These are phyloP conservation scores for Cyprinella venusta DNA, from an alignment of 2,797 vertebrate species.

Conservation along the genomic window DNA sequence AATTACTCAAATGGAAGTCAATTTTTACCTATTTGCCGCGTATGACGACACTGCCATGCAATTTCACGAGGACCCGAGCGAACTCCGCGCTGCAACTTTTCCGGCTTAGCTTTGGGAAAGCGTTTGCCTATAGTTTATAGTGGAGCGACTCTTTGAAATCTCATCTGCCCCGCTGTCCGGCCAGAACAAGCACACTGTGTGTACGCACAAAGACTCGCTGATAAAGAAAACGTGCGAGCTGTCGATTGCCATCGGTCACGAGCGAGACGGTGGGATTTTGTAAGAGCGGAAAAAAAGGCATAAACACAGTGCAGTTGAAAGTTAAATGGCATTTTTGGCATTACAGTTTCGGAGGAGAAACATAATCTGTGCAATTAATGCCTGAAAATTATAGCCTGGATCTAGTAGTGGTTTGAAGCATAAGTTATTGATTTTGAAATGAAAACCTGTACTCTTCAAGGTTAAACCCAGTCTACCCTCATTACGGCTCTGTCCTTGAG, in stretches of 20 bases:
- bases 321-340: slow-evolving; percentile 74
- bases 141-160: slow-evolving; percentile 71
- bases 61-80: slow-evolving; percentile 60
- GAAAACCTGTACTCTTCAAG: slow-evolving; percentile 86
- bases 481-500: slow-evolving; percentile 85
- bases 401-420: slow-evolving; percentile 80
- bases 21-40: slow-evolving; percentile 48
- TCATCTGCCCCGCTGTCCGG: slow-evolving; percentile 69
- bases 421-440: slow-evolving; percentile 89
- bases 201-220: slow-evolving; percentile 62
- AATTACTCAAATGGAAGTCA: slow-evolving; percentile 63
- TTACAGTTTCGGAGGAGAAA: slow-evolving; percentile 72
- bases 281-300: slow-evolving; percentile 1
- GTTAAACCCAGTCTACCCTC: slow-evolving; percentile 84
- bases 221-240: slow-evolving; percentile 73
- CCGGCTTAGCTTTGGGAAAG: slow-evolving; percentile 67
- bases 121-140: slow-evolving; percentile 69
- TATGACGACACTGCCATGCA: slow-evolving; percentile 76
- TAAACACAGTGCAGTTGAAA: slow-evolving; percentile 68
- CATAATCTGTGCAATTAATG: slow-evolving; percentile 83
- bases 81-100: slow-evolving; percentile 63
- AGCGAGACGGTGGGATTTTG: slow-evolving; percentile 35
- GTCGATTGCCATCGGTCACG: slow-evolving; percentile 65
- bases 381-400: slow-evolving; percentile 81
- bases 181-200: slow-evolving; percentile 65